These are phyloP conservation scores for Cybosia mesomella DNA, from an alignment of 2,888 invertebrate genomes.

Conservation along the genomic window DNA sequence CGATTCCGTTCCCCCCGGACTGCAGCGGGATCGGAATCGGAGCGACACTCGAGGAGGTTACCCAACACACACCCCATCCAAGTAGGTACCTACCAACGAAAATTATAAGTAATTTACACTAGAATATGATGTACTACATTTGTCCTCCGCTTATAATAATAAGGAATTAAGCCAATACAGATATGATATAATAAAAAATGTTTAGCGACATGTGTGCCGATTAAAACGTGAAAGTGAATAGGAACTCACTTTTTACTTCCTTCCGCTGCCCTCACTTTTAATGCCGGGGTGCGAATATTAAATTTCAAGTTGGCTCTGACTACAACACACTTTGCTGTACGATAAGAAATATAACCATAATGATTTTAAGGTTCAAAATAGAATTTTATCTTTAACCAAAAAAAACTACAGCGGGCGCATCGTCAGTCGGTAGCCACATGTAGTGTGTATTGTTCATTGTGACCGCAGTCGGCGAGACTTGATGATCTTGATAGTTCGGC, in stretches of 20 bases:
- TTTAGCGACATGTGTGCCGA: constrained; percentile 74
- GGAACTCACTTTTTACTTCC: constrained; percentile 82
- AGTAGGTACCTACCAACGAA: too few species aligned
- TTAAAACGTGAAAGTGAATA: constrained; percentile 83
- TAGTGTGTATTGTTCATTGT: constrained; percentile 77
- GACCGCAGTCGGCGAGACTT: constrained; percentile 75
- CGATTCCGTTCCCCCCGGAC: too few species aligned
- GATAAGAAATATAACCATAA: constrained; percentile 37
- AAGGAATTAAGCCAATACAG: constrained; percentile 30
- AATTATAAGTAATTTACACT: background rate
- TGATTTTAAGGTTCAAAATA: constrained; percentile 50
- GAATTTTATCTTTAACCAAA: constrained; percentile 43
- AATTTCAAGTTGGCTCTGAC: constrained; percentile 70
- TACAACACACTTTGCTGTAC: constrained; percentile 10
- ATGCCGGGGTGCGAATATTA: constrained; percentile 82
- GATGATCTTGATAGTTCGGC: constrained; percentile 75
- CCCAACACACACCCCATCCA: too few species aligned
- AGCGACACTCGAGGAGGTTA: too few species aligned
- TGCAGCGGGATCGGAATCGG: too few species aligned
- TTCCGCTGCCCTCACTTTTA: constrained; percentile 85
- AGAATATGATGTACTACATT: background rate
- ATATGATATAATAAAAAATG: constrained; percentile 49
- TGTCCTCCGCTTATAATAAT: constrained; percentile 37
- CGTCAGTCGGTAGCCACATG: constrained; percentile 85
- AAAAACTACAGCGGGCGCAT: constrained; percentile 59